Evolutionary conservation across 2,888 invertebrate genomes (phyloP).

Genomic region (Eilema depressum): DNA sequence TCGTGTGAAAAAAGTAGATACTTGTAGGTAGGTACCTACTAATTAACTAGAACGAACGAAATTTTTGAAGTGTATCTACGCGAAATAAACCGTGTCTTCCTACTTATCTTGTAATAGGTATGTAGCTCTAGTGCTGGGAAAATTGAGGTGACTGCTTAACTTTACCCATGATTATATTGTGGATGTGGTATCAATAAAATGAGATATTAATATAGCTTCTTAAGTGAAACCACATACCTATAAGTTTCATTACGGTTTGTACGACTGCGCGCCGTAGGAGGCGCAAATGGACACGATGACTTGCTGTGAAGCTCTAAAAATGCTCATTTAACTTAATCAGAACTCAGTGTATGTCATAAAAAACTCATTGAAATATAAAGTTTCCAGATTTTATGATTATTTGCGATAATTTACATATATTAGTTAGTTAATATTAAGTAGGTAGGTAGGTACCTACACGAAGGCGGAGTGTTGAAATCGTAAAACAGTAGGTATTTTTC

Average conservation of each 20-base stretch:
- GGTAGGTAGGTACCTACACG: no score
- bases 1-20: no score
- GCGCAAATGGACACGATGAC: conserved; percentile 11
- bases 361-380: conserved; percentile 9
- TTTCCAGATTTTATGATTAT: conserved; percentile 1
- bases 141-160: neutral
- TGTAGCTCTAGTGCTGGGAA: neutral
- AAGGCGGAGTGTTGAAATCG: conserved; percentile 3
- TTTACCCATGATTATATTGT: conserved; percentile 1
- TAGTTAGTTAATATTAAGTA: neutral
- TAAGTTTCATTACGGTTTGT: conserved; percentile 12
- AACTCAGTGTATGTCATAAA: conserved; percentile 6
- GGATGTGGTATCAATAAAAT: conserved; percentile 14
- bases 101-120: no score
- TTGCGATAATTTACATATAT: neutral
- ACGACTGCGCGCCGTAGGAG: conserved; percentile 16
- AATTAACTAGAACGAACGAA: no score
- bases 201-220: conserved; percentile 7
- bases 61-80: no score
- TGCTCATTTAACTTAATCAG: conserved; percentile 18
- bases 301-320: conserved; percentile 14
- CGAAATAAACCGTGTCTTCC: no score
- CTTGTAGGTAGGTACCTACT: neutral
- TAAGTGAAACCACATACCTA: conserved; percentile 12
- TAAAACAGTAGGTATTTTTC: conserved; percentile 2